These are phyloP conservation scores for Athene cunicularia DNA, from an alignment of 2,113 vertebrate genomes.

Conservation along the genomic window DNA sequence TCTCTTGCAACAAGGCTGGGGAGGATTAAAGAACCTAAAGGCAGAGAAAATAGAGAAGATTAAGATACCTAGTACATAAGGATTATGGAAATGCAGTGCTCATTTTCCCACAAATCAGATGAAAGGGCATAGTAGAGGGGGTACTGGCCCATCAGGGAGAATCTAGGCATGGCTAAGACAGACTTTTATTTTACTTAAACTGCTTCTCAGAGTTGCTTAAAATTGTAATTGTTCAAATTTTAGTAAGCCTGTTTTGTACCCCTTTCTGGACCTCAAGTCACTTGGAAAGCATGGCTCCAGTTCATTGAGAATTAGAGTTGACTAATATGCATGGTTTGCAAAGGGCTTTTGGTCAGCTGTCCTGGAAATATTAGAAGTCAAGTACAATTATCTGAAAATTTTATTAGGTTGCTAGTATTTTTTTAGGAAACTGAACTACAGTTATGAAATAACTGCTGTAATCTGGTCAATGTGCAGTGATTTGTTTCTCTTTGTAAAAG, in stretches of 20 bases:
- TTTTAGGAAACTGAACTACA: background rate
- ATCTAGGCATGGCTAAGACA: background rate
- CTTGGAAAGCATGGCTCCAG: background rate
- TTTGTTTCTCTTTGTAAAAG: conserved; percentile 69
- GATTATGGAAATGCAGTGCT: background rate
- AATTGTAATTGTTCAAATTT: background rate
- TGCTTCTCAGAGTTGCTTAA: background rate
- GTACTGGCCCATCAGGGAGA: background rate
- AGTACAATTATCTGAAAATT: background rate
- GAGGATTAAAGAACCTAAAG: background rate
- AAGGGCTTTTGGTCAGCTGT: background rate
- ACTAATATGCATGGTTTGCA: background rate
- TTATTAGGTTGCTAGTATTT: background rate
- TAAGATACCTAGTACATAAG: background rate
- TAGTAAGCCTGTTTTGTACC: background rate
- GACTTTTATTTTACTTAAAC: background rate
- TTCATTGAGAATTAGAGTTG: background rate
- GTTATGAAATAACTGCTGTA: background rate
- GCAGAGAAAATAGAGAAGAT: background rate
- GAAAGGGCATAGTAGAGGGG: background rate
- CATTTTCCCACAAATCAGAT: background rate
- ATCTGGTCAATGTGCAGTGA: background rate
- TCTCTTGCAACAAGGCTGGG: background rate
- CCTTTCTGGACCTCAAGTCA: background rate
- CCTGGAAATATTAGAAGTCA: background rate